phyloP scores from a whole-genome alignment of 2,797 vertebrate genomes.

The Microcaecilia unicolor region DNA sequence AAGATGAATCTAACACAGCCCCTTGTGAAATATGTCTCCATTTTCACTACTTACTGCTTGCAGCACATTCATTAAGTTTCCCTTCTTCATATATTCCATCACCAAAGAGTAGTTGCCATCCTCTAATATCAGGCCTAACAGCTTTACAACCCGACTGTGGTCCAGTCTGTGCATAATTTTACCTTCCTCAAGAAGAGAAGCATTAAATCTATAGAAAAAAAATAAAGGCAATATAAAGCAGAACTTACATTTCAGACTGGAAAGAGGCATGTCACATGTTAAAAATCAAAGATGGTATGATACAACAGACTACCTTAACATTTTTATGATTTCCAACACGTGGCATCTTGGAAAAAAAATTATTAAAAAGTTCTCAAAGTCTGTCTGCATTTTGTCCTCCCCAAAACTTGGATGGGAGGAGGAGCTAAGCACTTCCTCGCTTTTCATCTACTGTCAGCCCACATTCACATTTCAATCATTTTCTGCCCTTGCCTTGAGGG shows the following conservation, averaged over 20 bases:
- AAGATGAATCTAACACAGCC: too few relatives aligned
- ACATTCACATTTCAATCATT: too few relatives aligned
- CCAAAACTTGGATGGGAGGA: too few relatives aligned
- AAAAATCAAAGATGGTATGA: background rate
- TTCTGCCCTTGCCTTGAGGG: too few relatives aligned
- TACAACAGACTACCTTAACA: background rate
- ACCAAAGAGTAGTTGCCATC: constrained; percentile 82
- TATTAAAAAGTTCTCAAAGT: too few relatives aligned
- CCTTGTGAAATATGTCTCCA: too few relatives aligned
- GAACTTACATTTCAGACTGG: background rate
- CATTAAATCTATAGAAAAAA: constrained; percentile 36
- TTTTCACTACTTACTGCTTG: constrained; percentile 53
- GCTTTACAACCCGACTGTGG: constrained; percentile 77
- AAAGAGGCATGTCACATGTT: background rate
- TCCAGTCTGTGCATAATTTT: constrained; percentile 76
- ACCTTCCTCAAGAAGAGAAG: constrained; percentile 79
- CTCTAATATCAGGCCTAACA: constrained; percentile 84
- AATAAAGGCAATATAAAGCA: too few relatives aligned
- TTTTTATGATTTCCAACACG: too few relatives aligned
- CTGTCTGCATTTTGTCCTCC: too few relatives aligned
- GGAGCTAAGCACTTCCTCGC: too few relatives aligned
- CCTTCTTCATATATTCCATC: constrained; percentile 82
- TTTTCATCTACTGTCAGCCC: too few relatives aligned
- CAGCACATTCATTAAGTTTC: constrained; percentile 79
- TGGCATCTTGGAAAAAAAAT: too few relatives aligned